Evolutionary conservation across 2,113 vertebrate genomes (phyloP).

Genomic region (Amphiprion percula): DNA sequence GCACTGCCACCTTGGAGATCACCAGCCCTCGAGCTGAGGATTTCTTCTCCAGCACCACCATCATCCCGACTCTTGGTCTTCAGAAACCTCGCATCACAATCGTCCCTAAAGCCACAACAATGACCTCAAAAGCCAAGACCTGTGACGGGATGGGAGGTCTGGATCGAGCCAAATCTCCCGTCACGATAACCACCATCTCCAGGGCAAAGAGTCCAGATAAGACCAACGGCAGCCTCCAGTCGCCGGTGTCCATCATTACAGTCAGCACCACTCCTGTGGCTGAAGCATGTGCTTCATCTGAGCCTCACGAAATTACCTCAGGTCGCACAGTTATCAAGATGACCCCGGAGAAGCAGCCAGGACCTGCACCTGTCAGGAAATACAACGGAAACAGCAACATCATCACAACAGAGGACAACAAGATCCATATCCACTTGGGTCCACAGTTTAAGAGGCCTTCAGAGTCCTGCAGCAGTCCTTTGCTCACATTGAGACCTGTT

Average conservation of each 20-base stretch:
- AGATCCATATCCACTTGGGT: conserved; percentile 97
- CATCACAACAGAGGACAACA: conserved; percentile 96
- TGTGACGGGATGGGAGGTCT: conserved; percentile 72
- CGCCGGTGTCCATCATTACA: conserved; percentile 93
- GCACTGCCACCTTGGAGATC: conserved; percentile 95
- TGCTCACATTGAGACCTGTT: conserved; percentile 86
- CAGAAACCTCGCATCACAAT: conserved; percentile 97
- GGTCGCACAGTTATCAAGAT: conserved; percentile 91
- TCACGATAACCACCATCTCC: conserved; percentile 94
- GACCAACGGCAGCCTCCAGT: conserved; percentile 77
- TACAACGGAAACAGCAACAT: conserved; percentile 91
- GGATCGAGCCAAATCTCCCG: conserved; percentile 89
- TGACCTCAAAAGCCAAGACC: conserved; percentile 82
- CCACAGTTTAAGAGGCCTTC: conserved; percentile 88
- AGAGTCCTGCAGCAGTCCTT: conserved; percentile 78
- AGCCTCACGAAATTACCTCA: conserved; percentile 85
- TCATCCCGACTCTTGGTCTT: conserved; percentile 94
- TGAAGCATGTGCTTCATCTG: conserved; percentile 80
- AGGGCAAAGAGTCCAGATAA: conserved; percentile 88
- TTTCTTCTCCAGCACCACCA: conserved; percentile 95
- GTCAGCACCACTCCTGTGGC: conserved; percentile 89
- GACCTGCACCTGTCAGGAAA: conserved; percentile 82
- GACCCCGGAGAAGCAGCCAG: conserved; percentile 89
- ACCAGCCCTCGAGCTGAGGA: conserved; percentile 92
- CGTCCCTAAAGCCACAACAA: conserved; percentile 88